Evolutionary conservation across 2,888 invertebrate genomes (phyloP), one percentile per base, ranked within the genome.

Genomic region (Pristionchus mayeri): DNA sequence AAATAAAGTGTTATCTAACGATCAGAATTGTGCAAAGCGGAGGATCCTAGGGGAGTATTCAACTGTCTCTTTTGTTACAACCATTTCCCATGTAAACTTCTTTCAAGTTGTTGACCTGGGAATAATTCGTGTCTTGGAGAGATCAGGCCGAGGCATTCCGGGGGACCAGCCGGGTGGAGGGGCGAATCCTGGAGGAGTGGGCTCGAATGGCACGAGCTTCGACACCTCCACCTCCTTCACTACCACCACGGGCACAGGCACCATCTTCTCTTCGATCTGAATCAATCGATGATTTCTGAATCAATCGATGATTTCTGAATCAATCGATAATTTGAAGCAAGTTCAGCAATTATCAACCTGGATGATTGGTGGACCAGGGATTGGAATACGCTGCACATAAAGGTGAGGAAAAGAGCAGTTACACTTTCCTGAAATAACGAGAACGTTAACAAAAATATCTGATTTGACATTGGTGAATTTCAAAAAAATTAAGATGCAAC

Each of bases 171-270:
- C 91, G 7, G 87, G 87, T 16, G 92, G 92, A 7, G 92, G 92
- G 13, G 88, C 92, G 71, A 91, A 92, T 11, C 92, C 92, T 2
- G 92, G 92, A 3, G 92, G 92, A 2, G 92, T 92, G n/a, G 92
- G 92, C 85, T 92, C 92, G 85, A 92, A 92, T 1, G 92, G 92
- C 13, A 92, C 90, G 34, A 92, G 81, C 24, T 87, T 87, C 2
- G 89, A 88, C 63, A 90, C 89, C 84, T 92, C 92, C 16, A 92
- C 90, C 71, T 92, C 92, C 80, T 92, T 92, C n/a, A 92, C 92
- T 13, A 92, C 92, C 0, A 92, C 90, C 11, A 92, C 91, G 3
- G 92, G 92, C 2, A 92, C 91, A 0, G 92, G 92, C 11, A 92
- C 91, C 85, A 91, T 87, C 52, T 90, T 91, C 85, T 92, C 92